Percentiles rank a stretch among this genome's conserved stretches.
Conservation (phyloP, 2,797 vertebrate genomes). For the Parauchenoglanis punctatus region DNA sequence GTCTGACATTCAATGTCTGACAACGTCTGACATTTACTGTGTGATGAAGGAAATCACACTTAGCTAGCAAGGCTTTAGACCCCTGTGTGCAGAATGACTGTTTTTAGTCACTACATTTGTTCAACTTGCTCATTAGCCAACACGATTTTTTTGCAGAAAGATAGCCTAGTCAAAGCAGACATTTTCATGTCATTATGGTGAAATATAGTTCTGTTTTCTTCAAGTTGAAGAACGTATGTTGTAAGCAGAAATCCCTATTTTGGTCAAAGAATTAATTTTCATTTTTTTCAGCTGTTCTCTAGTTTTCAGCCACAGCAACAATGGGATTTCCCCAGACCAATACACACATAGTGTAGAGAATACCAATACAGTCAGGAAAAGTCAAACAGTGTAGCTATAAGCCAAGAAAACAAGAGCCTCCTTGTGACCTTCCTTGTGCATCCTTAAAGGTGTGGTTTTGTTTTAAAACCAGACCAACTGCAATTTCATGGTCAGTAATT, state of each 20-base stretch:
- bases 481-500: neutral
- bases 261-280: neutral
- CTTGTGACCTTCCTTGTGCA: constrained; percentile 40
- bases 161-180: neutral
- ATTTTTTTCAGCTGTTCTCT: neutral
- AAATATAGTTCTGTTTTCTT: neutral
- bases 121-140: neutral
- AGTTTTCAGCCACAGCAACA: neutral
- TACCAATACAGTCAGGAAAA: constrained; percentile 55
- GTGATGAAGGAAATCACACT: neutral
- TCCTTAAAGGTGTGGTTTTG: constrained; percentile 29
- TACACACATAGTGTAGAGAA: constrained; percentile 8
- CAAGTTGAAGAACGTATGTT: neutral
- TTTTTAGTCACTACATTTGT: neutral
- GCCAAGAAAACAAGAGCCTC: neutral
- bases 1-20: too few species aligned
- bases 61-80: neutral
- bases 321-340: neutral
- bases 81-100: too few species aligned
- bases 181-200: neutral
- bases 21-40: neutral
- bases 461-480: constrained; percentile 32
- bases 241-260: neutral
- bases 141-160: neutral
- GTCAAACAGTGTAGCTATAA: neutral